Percentiles rank a stretch among this genome's conserved stretches.
Conservation (phyloP, 1,140 invertebrate genomes). For the Hylaeus anthracinus region DNA sequence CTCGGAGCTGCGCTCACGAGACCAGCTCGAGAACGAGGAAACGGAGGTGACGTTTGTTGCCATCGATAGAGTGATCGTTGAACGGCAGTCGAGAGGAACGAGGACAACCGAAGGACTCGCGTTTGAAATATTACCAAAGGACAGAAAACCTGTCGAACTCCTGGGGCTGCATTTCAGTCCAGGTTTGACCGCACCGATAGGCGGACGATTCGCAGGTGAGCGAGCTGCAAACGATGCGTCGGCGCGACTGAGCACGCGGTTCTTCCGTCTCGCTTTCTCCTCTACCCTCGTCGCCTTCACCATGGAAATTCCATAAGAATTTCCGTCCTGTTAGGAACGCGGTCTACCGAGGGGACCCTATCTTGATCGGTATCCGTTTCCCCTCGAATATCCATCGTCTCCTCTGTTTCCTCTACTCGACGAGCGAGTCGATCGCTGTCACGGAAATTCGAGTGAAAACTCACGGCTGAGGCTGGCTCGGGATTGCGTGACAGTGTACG, state of each 20-base stretch:
- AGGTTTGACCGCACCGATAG: conserved; percentile 44
- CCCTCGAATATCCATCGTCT: neutral
- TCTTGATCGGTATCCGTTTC: neutral
- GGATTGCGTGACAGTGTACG: neutral
- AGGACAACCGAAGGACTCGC: neutral
- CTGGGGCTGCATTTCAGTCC: conserved; percentile 42
- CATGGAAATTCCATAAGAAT: conserved; percentile 5
- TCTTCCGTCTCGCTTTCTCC: conserved; percentile 39
- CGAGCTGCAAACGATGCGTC: conserved; percentile 38
- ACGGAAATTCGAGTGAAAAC: neutral
- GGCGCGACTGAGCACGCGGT: conserved; percentile 52
- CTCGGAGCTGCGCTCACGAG: conserved; percentile 57
- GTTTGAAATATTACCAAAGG: neutral
- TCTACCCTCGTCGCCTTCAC: conserved; percentile 2
- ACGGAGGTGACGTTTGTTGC: conserved; percentile 58
- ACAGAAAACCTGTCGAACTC: conserved; percentile 8
- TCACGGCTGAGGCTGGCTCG: neutral
- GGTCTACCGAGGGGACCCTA: neutral
- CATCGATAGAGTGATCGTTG: conserved; percentile 1
- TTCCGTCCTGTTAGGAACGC: neutral
- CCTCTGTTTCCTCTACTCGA: neutral
- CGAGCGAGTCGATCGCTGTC: neutral
- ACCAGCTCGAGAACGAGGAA: conserved; percentile 46
- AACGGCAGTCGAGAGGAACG: neutral
- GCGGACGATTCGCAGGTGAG: conserved; percentile 57